Evolutionary conservation across 2,113 vertebrate genomes (phyloP), one percentile per base, ranked within the genome.

Genomic region (Psilopsiagon aymara): DNA sequence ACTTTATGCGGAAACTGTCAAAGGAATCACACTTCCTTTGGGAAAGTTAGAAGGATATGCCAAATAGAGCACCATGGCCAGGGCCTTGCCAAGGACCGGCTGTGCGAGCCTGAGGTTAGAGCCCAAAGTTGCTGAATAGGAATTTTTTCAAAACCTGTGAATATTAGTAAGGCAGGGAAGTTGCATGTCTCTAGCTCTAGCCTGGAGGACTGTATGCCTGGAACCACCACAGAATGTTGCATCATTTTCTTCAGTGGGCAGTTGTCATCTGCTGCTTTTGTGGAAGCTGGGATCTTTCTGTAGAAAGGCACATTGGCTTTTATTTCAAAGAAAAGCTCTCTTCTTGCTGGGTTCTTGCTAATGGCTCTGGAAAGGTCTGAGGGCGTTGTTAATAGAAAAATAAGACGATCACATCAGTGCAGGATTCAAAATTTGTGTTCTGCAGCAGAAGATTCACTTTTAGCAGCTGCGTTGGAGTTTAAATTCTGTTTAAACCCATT

Each of bases 111-210:
- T 64, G 83, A 82, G 77, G 47, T 94, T 62, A 69, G 67, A 88
- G 44, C 71, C 25, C n/a, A 24, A 46, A 93, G 69, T 35, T 95
- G 91, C 84, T 89, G 84, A 94, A 84, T 91, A 68, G 62, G 76
- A 92, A 66, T 16, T 70, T 82, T 94, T 82, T 90, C 37, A 77
- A 93, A 89, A 92, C 77, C 69, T 84, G 83, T 60, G 66, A 86
- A 80, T 75, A 37, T 79, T 69, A 66, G 28, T 53, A 33, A 69
- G 63, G 57, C 44, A 17, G 41, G 10, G 25, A 91, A 80, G 37
- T 66, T 79, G 37, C 44, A 69, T 88, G 41, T 82, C 67, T 69
- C n/a, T n/a, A 62, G 16, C 39, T 57, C 47, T 91, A 53, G 47
- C 47, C 28, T 67, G 73, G 73, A 67, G 86, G 51, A 20, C 41